Evolutionary conservation across 2,888 invertebrate genomes (phyloP), one percentile per base, ranked within the genome.

Genomic region (Caenorhabditis plicata): DNA sequence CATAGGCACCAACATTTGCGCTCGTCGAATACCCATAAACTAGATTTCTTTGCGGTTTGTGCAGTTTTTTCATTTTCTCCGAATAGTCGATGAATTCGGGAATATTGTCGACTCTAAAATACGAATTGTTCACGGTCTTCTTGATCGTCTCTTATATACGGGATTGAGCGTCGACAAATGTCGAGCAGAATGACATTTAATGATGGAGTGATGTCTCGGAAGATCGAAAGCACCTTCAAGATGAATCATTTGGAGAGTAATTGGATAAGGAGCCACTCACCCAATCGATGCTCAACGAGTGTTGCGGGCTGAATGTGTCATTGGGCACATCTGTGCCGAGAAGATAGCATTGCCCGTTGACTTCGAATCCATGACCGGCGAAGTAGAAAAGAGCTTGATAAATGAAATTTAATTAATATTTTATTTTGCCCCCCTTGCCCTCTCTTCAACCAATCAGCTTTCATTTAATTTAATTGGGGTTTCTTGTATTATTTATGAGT

Each of bases 311-410:
- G 46, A 73, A 72, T 29, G 69, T 68, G 17, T 74, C 71, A 17
- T 54, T 67, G 2, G 80, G 78, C 13, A 82, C 82, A 61, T 83
- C 83, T 3, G 81, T 78, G 2, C 83, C 83, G 15, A 83, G 77
- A n/a, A 83, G 69, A 66, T 81, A 83, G 42, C 82, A 82, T 53
- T 81, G 80, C 17, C 82, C 82, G 43, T 80, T 74, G 25, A 81
- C 81, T 55, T 83, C 83, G 66, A 83, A 83, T 2, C 83, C 83
- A 61, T 83, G 83, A 1, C 83, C 83, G 52, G 82, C 83, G 62
- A 83, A 83, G 64, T 83, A 83, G 58, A 81, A 78, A 11, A 81
- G 73, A 13, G 81, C 80, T 80, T n/a, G n/a, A n/a, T n/a, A n/a
- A n/a, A n/a, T n/a, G n/a, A n/a, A n/a, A n/a, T n/a, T n/a, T n/a